phyloP scores from a whole-genome alignment of 92 coral and sea anemone species.

The Phenganax subtilis region DNA sequence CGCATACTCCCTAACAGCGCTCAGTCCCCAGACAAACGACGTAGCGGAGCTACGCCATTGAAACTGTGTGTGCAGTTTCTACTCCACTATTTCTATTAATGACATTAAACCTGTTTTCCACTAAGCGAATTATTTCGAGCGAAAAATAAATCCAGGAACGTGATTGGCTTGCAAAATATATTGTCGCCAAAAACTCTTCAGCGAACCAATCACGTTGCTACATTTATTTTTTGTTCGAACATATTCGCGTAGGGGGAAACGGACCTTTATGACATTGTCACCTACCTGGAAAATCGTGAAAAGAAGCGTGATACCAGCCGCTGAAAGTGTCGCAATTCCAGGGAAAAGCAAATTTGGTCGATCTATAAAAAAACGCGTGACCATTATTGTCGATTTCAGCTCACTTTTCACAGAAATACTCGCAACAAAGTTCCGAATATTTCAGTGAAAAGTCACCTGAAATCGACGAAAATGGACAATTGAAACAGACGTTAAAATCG shows the following conservation, averaged over 20 bases:
- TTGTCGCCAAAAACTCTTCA: too few species aligned
- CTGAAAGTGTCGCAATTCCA: constrained; percentile 9
- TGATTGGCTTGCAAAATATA: too few species aligned
- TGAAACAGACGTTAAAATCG: not conserved
- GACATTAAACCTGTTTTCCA: too few species aligned
- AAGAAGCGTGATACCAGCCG: constrained; percentile 19
- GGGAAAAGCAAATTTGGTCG: constrained; percentile 38
- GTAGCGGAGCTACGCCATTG: too few species aligned
- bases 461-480: not conserved
- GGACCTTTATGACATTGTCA: not conserved
- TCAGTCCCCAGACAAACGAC: too few species aligned
- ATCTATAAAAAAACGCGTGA: constrained; percentile 7
- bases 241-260: not conserved
- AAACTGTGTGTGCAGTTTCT: too few species aligned
- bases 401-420: not conserved
- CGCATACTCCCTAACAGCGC: too few species aligned
- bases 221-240: not conserved
- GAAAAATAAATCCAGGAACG: too few species aligned
- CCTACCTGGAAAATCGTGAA: constrained; percentile 28
- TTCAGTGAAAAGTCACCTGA: not conserved
- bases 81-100: too few species aligned
- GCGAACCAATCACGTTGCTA: not conserved
- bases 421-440: not conserved
- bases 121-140: too few species aligned
- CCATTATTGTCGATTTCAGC: not conserved